phyloP scores from a whole-genome alignment of 2,888 invertebrate species.

The Tachina lurida region DNA sequence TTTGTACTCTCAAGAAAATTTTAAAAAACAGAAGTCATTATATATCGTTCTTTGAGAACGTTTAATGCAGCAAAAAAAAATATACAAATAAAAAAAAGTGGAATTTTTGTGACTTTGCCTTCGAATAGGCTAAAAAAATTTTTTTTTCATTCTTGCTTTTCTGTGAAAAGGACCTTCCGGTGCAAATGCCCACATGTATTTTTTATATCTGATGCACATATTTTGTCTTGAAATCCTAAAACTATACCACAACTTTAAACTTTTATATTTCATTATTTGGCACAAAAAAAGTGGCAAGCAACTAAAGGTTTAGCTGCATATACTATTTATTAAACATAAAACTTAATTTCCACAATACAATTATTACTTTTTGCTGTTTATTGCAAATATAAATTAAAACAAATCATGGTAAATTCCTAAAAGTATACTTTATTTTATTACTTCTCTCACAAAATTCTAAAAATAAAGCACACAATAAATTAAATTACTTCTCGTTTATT shows the following conservation, averaged over 20 bases:
- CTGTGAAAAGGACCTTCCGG: too few species aligned
- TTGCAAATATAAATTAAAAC: conserved; percentile 44
- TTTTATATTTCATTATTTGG: neutral
- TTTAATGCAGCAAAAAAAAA: too few species aligned
- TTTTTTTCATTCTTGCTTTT: too few species aligned
- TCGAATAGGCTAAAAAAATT: too few species aligned
- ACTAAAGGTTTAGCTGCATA: neutral
- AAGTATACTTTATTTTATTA: conserved; percentile 55
- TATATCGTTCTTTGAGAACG: too few species aligned
- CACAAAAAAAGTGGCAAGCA: neutral
- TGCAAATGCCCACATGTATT: too few species aligned
- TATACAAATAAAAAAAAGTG: too few species aligned
- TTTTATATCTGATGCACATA: neutral
- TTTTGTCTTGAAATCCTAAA: neutral
- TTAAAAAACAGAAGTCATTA: too few species aligned
- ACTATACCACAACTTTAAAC: neutral
- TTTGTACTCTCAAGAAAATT: too few species aligned
- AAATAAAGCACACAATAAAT: conserved; percentile 47
- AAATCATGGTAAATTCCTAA: conserved; percentile 46
- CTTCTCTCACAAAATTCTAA: conserved; percentile 19
- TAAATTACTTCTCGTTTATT: conserved; percentile 51
- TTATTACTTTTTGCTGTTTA: conserved; percentile 26
- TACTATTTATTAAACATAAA: neutral
- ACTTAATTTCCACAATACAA: neutral
- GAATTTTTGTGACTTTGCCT: too few species aligned